Percentiles rank a stretch among this genome's conserved stretches.
These are phyloP conservation scores for Deilephila porcellus DNA, from an alignment of 2,888 invertebrate genomes.

Conservation along the genomic window DNA sequence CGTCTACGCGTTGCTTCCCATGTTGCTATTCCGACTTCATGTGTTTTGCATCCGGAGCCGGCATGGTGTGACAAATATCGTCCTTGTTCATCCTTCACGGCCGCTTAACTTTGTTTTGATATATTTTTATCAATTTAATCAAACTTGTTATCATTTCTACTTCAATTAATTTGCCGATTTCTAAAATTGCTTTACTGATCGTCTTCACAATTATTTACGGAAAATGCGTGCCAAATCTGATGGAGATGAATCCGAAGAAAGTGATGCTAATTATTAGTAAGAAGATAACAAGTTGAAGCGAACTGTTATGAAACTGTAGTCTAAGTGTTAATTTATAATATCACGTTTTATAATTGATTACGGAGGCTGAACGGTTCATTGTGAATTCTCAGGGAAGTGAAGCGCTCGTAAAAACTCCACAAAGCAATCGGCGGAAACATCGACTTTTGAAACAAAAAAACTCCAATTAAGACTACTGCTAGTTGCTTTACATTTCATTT, in stretches of 20 bases:
- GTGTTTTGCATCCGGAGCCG: background rate
- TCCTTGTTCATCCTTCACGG: slow-evolving; percentile 58
- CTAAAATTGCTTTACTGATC: background rate
- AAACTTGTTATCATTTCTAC: background rate
- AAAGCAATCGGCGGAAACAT: slow-evolving; percentile 45
- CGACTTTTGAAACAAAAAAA: background rate
- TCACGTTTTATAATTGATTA: slow-evolving; percentile 37
- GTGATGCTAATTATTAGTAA: slow-evolving; percentile 60
- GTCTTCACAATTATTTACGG: background rate
- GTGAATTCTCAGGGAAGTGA: slow-evolving; percentile 64
- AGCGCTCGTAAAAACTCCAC: slow-evolving; percentile 30
- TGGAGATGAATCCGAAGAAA: slow-evolving; percentile 45
- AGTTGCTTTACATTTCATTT: too few relatives aligned
- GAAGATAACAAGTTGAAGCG: slow-evolving; percentile 44
- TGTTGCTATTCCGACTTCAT: background rate
- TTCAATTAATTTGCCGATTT: background rate
- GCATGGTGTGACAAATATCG: slow-evolving; percentile 34
- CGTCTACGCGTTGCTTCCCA: background rate
- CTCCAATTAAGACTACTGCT: background rate
- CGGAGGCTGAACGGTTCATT: slow-evolving; percentile 29
- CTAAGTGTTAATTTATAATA: slow-evolving; percentile 35
- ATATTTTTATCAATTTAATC: slow-evolving; percentile 39
- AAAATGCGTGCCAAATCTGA: slow-evolving; percentile 12
- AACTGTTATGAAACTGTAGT: slow-evolving; percentile 47
- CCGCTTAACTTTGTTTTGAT: slow-evolving; percentile 46